Conservation (phyloP, 2,888 invertebrate genomes). For the Aphodius sticticus region DNA sequence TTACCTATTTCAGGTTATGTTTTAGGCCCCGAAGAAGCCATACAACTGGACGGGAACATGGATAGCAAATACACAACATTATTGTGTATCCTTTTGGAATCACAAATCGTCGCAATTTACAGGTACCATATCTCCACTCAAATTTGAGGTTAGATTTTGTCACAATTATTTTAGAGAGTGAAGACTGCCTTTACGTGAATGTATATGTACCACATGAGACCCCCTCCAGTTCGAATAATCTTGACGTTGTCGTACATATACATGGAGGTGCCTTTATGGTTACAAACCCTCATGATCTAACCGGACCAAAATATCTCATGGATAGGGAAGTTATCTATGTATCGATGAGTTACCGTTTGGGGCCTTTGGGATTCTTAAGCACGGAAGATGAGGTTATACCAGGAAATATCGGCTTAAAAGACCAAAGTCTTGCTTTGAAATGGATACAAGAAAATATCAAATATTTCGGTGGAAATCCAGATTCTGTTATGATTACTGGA, state of each 20-base stretch:
- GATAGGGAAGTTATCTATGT: slow-evolving; percentile 55
- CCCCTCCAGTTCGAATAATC: slow-evolving; percentile 51
- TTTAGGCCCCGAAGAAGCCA: slow-evolving; percentile 38
- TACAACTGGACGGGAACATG: slow-evolving; percentile 41
- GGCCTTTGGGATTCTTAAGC: slow-evolving; percentile 68
- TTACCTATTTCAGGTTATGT: slow-evolving; percentile 17
- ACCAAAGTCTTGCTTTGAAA: slow-evolving; percentile 71
- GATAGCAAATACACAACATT: slow-evolving; percentile 37
- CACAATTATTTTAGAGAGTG: slow-evolving; percentile 61
- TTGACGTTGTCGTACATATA: slow-evolving; percentile 60
- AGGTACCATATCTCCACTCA: not conserved
- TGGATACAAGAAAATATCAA: slow-evolving; percentile 73
- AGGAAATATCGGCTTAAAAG: slow-evolving; percentile 75
- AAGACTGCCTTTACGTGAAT: slow-evolving; percentile 73
- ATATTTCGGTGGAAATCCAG: slow-evolving; percentile 73
- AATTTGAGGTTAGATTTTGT: not conserved
- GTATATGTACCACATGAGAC: slow-evolving; percentile 66
- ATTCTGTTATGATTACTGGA: slow-evolving; percentile 70
- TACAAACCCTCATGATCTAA: slow-evolving; percentile 50
- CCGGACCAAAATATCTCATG: slow-evolving; percentile 59
- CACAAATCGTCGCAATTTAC: not conserved
- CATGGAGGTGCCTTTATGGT: slow-evolving; percentile 62
- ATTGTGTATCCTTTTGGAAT: slow-evolving; percentile 32
- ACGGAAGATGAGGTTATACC: slow-evolving; percentile 72
- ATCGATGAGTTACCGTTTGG: slow-evolving; percentile 53